These are phyloP conservation scores for Cephus sareptanus DNA, from an alignment of 2,888 invertebrate genomes.

Conservation along the genomic window DNA sequence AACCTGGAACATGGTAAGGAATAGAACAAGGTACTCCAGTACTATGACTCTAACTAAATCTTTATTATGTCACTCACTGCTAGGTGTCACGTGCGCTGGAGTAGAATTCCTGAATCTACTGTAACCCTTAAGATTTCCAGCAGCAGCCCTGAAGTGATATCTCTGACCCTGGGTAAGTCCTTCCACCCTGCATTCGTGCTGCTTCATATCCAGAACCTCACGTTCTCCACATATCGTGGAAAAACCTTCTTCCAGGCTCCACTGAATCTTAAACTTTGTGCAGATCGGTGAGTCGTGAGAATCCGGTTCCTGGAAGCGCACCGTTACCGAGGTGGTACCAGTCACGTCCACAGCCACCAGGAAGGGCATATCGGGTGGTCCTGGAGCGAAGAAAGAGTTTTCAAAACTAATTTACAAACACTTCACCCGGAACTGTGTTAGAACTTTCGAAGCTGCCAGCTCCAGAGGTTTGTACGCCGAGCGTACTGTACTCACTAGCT, in stretches of 20 bases:
- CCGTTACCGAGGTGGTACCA: constrained; percentile 75
- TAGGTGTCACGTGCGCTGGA: constrained; percentile 88
- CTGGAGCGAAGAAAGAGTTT: constrained; percentile 46
- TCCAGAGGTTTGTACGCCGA: background rate
- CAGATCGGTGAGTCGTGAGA: constrained; percentile 81
- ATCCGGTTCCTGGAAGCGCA: constrained; percentile 78
- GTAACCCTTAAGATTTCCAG: constrained; percentile 93
- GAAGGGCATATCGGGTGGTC: constrained; percentile 85
- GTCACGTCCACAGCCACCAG: constrained; percentile 80
- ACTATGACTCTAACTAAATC: constrained; percentile 5
- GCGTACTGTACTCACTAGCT: constrained; percentile 69
- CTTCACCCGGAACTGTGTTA: background rate
- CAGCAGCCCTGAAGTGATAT: constrained; percentile 91
- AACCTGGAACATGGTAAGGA: constrained; percentile 69
- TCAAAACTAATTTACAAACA: background rate
- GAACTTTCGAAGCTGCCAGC: background rate
- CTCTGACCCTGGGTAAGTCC: constrained; percentile 86
- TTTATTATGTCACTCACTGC: constrained; percentile 74
- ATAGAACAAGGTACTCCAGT: background rate
- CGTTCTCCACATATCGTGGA: constrained; percentile 82
- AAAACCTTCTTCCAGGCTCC: constrained; percentile 90
- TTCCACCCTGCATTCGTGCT: constrained; percentile 72
- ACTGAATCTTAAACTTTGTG: constrained; percentile 96
- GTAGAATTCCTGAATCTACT: constrained; percentile 81
- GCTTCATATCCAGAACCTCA: constrained; percentile 78